Evolutionary conservation across 2,113 vertebrate species (phyloP).

Genomic region (Marmota flaviventris): DNA sequence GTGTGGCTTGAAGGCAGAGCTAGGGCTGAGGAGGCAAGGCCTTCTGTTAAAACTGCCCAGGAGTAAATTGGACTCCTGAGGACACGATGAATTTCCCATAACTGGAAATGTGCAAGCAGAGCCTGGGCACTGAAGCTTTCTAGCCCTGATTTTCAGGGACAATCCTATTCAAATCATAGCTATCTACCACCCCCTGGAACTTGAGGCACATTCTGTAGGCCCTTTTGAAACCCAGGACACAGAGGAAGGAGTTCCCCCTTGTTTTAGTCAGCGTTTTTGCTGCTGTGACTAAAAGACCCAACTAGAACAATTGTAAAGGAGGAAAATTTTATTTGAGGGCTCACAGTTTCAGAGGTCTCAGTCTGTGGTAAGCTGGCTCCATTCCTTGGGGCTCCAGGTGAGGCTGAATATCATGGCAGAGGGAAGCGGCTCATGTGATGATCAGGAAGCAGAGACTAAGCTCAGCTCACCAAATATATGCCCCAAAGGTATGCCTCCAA

Average conservation of each 20-base stretch:
- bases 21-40: background rate
- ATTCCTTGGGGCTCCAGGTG: no score
- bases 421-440: no score
- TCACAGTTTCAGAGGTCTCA: no score
- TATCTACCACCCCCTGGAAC: slow-evolving; percentile 10
- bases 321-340: no score
- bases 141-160: background rate
- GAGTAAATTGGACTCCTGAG: background rate
- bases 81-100: background rate
- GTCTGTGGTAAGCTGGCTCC: no score
- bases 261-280: no score
- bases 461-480: no score
- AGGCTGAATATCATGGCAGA: no score
- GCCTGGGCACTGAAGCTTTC: background rate
- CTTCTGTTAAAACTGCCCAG: background rate
- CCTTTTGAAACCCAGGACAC: background rate
- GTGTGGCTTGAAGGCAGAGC: background rate
- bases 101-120: background rate
- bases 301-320: no score
- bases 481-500: no score
- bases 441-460: no score
- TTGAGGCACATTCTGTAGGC: background rate
- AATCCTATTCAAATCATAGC: background rate
- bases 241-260: background rate
- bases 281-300: no score